Evolutionary conservation across 2,113 vertebrate species (phyloP), one percentile per base, ranked within the genome.

Genomic region (Shinisaurus crocodilurus): DNA sequence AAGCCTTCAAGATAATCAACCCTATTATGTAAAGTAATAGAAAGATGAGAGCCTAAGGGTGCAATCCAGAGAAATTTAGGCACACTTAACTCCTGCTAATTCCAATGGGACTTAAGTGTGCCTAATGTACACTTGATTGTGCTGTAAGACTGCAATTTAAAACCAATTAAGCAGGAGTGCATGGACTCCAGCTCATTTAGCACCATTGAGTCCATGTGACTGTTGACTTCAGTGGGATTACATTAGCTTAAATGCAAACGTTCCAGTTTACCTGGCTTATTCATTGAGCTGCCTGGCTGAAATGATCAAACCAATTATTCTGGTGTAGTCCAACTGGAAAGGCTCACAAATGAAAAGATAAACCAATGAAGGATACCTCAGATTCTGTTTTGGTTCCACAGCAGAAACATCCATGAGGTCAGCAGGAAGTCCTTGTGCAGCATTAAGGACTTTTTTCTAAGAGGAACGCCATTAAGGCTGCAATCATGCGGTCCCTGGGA

Each of bases 161-260:
- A 90, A 88, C 87, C 65, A 72, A 90, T 90, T 90, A 85, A 85
- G 74, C 9, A 43, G 18, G 45, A 90, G 60, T 57, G 34, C 75
- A 86, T 86, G 75, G 45, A 90, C 48, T 90, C 50, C 82, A 90
- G 50, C n/a, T 90, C 88, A 90, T 90, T 86, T 90, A 57, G 37
- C 83, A 70, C 82, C 45, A 69, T 67, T 54, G 60, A 85, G 84
- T 76, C 63, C 54, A 67, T 70, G 45, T 57, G 45, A 79, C 83
- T 29, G 60, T 79, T 90, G 82, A 76, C 60, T 81, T 80, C 63
- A 81, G 76, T 81, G 87, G 87, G 63, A 81, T 88, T 70, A 69
- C n/a, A 69, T 69, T 85, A 77, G 89, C n/a, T 54, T 50, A 32
- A n/a, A 70, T 34, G 25, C n/a, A 70, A 67, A 86, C 43, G n/a